A percentile compares a stretch with the other conserved stretches of the same genome.
Conservation (phyloP, 2,113 vertebrate species). For the Chaetodon trifascialis region DNA sequence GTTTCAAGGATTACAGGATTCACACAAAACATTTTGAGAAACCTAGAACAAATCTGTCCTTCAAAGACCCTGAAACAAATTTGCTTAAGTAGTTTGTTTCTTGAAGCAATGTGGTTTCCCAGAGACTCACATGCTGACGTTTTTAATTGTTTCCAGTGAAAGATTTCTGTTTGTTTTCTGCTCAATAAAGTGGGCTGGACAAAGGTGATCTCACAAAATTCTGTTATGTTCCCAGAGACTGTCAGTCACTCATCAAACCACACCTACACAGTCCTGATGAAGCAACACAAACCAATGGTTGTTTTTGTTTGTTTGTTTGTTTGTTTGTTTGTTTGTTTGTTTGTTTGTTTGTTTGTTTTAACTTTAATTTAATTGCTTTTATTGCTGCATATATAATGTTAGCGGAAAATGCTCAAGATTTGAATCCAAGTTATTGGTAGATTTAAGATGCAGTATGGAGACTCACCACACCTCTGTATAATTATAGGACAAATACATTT, state of each 20-base stretch:
- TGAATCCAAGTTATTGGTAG: neutral
- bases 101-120: too few relatives aligned
- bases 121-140: too few relatives aligned
- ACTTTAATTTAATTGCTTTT: too few relatives aligned
- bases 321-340: too few relatives aligned
- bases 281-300: neutral
- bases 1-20: neutral
- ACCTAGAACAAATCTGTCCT: neutral
- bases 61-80: neutral
- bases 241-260: neutral
- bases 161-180: too few relatives aligned
- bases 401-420: neutral
- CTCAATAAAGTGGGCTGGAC: too few relatives aligned
- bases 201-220: too few relatives aligned
- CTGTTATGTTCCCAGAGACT: neutral
- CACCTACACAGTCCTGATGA: neutral
- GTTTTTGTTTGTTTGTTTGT: neutral
- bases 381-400: neutral
- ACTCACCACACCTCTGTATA: neutral
- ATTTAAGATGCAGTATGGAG: neutral
- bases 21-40: neutral
- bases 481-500: neutral
- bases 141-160: too few relatives aligned
- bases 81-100: neutral
- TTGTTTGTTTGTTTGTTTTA: neutral